A percentile compares a stretch with the other conserved stretches of the same genome.
These are phyloP conservation scores for Aptenodytes patagonicus DNA, from an alignment of 2,113 vertebrate genomes.

Conservation along the genomic window DNA sequence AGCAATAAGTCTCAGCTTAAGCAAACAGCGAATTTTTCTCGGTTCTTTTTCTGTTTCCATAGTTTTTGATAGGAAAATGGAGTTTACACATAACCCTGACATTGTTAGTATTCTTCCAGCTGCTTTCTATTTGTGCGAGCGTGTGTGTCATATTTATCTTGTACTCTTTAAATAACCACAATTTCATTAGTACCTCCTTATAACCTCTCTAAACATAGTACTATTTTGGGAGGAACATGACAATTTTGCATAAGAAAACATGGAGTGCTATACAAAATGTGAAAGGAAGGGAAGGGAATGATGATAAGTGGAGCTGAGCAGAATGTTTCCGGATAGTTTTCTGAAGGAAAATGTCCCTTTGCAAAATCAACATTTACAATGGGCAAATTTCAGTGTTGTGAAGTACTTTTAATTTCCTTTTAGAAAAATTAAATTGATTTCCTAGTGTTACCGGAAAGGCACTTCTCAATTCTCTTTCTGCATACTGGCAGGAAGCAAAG, in stretches of 20 bases:
- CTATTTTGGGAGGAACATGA: conserved; percentile 18
- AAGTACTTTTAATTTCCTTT: conserved; percentile 28
- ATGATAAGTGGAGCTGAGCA: neutral
- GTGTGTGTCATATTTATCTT: conserved; percentile 20
- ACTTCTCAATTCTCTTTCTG: neutral
- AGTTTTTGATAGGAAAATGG: conserved; percentile 9
- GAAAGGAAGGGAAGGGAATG: neutral
- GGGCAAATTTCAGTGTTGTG: neutral
- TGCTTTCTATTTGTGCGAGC: conserved; percentile 10
- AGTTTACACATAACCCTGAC: conserved; percentile 15
- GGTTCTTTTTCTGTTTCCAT: neutral
- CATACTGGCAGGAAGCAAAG: neutral
- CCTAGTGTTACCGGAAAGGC: neutral
- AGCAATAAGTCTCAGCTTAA: conserved; percentile 5
- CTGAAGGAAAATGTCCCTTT: neutral
- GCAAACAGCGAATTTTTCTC: neutral
- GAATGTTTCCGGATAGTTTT: neutral
- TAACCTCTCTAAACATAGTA: neutral
- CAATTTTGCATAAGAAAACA: neutral
- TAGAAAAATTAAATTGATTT: conserved; percentile 5
- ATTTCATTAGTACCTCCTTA: conserved; percentile 23
- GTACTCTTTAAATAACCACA: conserved; percentile 28
- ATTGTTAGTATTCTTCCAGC: conserved; percentile 20
- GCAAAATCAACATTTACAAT: neutral
- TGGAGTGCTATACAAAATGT: neutral